These are phyloP conservation scores for Laticauda colubrina DNA, from an alignment of 2,113 vertebrate genomes.

Conservation along the genomic window DNA sequence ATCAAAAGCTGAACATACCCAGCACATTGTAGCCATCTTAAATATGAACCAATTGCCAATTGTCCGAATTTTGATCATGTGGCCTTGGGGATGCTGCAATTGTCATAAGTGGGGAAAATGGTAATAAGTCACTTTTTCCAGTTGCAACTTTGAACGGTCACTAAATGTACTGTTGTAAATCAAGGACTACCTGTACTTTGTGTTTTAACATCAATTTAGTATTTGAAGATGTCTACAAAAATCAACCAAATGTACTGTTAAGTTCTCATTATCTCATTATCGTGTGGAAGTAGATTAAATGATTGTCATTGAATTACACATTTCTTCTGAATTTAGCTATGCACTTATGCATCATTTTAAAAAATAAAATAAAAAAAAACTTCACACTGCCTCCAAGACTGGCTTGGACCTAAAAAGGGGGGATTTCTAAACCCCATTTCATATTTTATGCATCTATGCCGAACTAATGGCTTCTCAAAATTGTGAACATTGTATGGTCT, in stretches of 20 bases:
- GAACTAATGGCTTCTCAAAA: not conserved
- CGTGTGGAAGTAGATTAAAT: constrained; percentile 21
- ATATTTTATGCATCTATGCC: not conserved
- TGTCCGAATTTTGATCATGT: not conserved
- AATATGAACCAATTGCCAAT: not conserved
- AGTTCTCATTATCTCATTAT: not conserved
- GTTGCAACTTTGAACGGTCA: not conserved
- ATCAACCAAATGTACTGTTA: constrained; percentile 5
- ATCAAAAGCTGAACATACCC: no score
- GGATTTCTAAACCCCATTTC: constrained; percentile 14
- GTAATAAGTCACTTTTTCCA: not conserved
- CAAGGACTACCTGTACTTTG: not conserved
- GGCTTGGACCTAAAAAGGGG: constrained; percentile 27
- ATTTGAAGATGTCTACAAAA: constrained; percentile 13
- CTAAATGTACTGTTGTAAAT: not conserved
- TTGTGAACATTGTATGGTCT: not conserved
- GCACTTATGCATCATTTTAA: constrained; percentile 18
- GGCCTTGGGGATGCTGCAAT: not conserved
- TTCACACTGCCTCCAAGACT: not conserved
- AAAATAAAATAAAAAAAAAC: not conserved
- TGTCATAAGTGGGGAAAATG: not conserved
- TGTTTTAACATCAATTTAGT: not conserved
- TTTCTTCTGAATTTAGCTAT: constrained; percentile 16
- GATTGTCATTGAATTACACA: constrained; percentile 15
- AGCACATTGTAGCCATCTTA: not conserved